Evolutionary conservation across 2,797 vertebrate species (phyloP).

Genomic region (Iguana delicatissima): DNA sequence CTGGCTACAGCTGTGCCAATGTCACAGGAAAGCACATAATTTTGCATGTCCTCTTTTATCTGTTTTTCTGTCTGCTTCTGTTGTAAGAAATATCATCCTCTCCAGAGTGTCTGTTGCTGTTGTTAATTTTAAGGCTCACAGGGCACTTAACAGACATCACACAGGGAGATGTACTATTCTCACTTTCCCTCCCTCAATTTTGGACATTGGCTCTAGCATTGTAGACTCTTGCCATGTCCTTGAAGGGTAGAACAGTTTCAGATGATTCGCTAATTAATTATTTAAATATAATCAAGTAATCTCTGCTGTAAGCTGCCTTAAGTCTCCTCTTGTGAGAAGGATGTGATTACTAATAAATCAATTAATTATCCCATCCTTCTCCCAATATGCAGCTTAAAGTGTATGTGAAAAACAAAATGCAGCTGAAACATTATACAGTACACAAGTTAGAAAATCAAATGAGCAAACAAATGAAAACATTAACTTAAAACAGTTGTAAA

Average conservation of each 20-base stretch:
- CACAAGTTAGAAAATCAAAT: too few species aligned
- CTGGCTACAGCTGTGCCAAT: neutral
- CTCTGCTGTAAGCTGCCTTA: too few species aligned
- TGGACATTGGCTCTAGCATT: neutral
- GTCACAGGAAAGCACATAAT: neutral
- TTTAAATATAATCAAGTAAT: too few species aligned
- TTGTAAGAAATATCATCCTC: conserved; percentile 1
- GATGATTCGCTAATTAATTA: too few species aligned
- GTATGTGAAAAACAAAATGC: too few species aligned
- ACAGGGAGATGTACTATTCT: neutral
- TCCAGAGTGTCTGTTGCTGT: neutral
- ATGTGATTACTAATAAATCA: too few species aligned
- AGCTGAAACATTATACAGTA: too few species aligned
- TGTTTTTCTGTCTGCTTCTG: neutral
- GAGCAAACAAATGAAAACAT: too few species aligned
- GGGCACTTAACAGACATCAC: neutral
- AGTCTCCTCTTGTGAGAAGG: too few species aligned
- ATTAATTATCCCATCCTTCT: too few species aligned
- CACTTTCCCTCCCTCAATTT: neutral
- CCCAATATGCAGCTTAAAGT: too few species aligned
- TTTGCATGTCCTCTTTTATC: neutral
- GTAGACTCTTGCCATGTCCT: neutral
- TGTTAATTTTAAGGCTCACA: neutral
- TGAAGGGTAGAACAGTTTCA: neutral
- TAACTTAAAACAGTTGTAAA: too few species aligned